Evolutionary conservation across 2,797 vertebrate species (phyloP), one percentile per base, ranked within the genome.

Genomic region (Margarornis squamiger): DNA sequence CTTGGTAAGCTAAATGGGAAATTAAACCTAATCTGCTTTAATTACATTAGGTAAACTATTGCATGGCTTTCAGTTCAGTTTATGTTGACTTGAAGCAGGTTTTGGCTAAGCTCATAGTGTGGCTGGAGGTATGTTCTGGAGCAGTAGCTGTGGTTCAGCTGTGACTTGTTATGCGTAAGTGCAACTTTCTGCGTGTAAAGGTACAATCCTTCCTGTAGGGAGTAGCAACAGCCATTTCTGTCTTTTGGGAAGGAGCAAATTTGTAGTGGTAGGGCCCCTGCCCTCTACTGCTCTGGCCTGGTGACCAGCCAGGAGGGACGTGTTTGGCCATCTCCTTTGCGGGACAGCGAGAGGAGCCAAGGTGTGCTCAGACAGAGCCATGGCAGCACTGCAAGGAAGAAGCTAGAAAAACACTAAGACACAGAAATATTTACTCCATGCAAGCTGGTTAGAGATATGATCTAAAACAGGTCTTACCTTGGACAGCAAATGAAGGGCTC

Each of bases 91-190:
- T 52, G 77, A 55, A 85, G 70, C 4, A 7, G 34, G 27, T 61
- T 88, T 75, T 62, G 17, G 18, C 36, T 87, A 45, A 70, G 45
- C 0, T 0, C 13, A 5, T 0, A 0, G 23, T 22, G 32, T 57
- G 32, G 34, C 51, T 73, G 38, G 57, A 39, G 38, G n/a, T 38
- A 14, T 0, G 1, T 1, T 0, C 34, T 46, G 24, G n/a, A 67
- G 49, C 0, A 0, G 45, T 32, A 34, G 73, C 49, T 77, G 32
- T 39, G 36, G 17, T 48, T 71, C 5, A 2, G 26, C 70, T 80
- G 6, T 43, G 19, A 7, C 14, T 12, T n/a, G 8, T 52, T 49
- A 52, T 27, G 24, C n/a, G 24, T 62, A n/a, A 38, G 13, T 4
- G 10, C 55, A 39, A n/a, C 19, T 74, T 58, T n/a, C 27, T 77